Conservation (phyloP, 1,140 invertebrate species). For the Drosophila rufa region DNA sequence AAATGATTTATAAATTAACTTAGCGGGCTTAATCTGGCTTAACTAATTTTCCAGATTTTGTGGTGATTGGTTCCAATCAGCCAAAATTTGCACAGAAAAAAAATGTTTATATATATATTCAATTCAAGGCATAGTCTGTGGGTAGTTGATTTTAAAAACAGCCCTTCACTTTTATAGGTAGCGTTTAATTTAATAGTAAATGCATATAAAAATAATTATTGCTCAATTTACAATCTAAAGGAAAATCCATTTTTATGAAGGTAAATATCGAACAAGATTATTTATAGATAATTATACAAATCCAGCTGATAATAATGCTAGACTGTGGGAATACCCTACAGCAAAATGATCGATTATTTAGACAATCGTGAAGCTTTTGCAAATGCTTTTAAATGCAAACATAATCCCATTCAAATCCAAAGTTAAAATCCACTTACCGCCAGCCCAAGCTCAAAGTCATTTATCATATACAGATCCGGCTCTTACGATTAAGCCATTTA, state of each 20-base stretch:
- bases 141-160: neutral
- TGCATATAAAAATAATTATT: neutral
- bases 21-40: no score
- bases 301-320: slow-evolving; percentile 3
- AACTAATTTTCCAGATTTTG: neutral
- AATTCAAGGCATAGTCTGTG: no score
- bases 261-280: no score
- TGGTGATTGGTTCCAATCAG: neutral
- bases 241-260: no score
- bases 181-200: neutral
- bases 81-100: no score
- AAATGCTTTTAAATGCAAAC: neutral
- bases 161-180: neutral
- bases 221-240: neutral
- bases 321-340: slow-evolving; percentile 1
- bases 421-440: slow-evolving; percentile 13
- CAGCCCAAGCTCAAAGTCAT: neutral
- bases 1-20: no score
- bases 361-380: neutral
- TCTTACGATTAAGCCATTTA: slow-evolving; percentile 4
- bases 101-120: no score
- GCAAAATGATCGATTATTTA: neutral
- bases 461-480: slow-evolving; percentile 16
- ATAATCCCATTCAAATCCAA: slow-evolving; percentile 1
- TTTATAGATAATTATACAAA: no score